phyloP scores from a whole-genome alignment of 2,113 vertebrate genomes.

The Petrocephalus microphthalmus region DNA sequence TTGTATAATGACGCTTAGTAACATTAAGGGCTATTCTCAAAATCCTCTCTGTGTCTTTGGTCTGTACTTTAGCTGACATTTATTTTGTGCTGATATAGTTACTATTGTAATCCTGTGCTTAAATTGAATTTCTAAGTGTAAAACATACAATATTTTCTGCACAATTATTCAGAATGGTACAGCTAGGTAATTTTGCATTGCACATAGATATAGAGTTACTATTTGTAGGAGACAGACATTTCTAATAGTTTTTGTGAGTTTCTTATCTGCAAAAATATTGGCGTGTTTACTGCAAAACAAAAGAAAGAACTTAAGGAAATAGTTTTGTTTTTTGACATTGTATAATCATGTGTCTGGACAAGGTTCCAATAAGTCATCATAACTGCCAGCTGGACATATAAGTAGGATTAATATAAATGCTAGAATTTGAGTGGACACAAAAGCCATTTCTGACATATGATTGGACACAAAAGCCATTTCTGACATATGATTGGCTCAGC shows the following conservation, averaged over 20 bases:
- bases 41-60: slow-evolving; percentile 65
- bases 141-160: slow-evolving; percentile 50
- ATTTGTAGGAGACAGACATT: slow-evolving; percentile 52
- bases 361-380: background rate
- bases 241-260: slow-evolving; percentile 50
- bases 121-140: slow-evolving; percentile 28
- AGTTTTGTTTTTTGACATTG: background rate
- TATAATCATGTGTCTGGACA: slow-evolving; percentile 1
- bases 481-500: slow-evolving; percentile 9
- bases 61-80: slow-evolving; percentile 59
- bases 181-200: slow-evolving; percentile 47
- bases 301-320: slow-evolving; percentile 1
- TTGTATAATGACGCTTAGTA: slow-evolving; percentile 58
- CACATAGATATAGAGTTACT: slow-evolving; percentile 53
- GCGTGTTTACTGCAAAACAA: slow-evolving; percentile 22
- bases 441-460: slow-evolving; percentile 16
- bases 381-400: background rate
- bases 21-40: slow-evolving; percentile 71
- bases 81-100: slow-evolving; percentile 65
- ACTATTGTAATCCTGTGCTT: slow-evolving; percentile 55
- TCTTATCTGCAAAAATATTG: slow-evolving; percentile 47
- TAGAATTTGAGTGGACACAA: background rate
- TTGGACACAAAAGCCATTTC: slow-evolving; percentile 13
- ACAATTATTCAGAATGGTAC: slow-evolving; percentile 50
- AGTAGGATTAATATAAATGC: background rate